These are phyloP conservation scores for Sebastes steindachneri DNA, from an alignment of 2,797 vertebrate species.

Conservation along the genomic window DNA sequence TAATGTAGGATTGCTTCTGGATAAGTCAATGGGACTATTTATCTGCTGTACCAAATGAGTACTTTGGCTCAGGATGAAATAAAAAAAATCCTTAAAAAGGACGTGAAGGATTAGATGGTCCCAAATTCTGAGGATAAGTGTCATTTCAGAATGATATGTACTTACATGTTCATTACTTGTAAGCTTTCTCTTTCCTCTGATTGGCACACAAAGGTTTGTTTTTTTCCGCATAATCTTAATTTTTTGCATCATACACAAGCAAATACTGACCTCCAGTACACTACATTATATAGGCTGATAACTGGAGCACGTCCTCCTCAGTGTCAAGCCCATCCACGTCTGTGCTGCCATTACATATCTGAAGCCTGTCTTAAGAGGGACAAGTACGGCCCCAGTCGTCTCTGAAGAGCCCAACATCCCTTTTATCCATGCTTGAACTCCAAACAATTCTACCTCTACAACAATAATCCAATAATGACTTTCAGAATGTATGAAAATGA, in stretches of 20 bases:
- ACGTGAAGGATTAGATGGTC: constrained; percentile 71
- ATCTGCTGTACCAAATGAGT: constrained; percentile 68
- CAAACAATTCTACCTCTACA: constrained; percentile 79
- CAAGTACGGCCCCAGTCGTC: constrained; percentile 59
- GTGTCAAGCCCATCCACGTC: constrained; percentile 31
- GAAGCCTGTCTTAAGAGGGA: constrained; percentile 57
- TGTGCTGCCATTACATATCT: constrained; percentile 42
- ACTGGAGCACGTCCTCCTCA: constrained; percentile 15
- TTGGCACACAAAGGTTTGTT: constrained; percentile 26
- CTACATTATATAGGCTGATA: constrained; percentile 22
- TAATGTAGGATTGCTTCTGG: constrained; percentile 68
- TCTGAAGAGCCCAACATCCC: constrained; percentile 69
- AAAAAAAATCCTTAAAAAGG: constrained; percentile 59
- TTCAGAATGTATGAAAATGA: constrained; percentile 71
- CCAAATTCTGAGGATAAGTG: constrained; percentile 64
- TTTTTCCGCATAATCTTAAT: constrained; percentile 2
- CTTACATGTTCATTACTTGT: constrained; percentile 47
- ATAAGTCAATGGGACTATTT: constrained; percentile 74
- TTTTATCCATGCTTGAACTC: constrained; percentile 81
- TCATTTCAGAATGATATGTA: constrained; percentile 63
- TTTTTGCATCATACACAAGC: constrained; percentile 23
- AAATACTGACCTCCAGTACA: constrained; percentile 1
- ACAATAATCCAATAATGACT: constrained; percentile 85
- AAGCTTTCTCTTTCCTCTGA: constrained; percentile 20
- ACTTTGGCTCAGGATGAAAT: constrained; percentile 70